Base-by-base conservation (phyloP, 2,888 invertebrate species). In the Poecilobothrus nobilitatus region DNA sequence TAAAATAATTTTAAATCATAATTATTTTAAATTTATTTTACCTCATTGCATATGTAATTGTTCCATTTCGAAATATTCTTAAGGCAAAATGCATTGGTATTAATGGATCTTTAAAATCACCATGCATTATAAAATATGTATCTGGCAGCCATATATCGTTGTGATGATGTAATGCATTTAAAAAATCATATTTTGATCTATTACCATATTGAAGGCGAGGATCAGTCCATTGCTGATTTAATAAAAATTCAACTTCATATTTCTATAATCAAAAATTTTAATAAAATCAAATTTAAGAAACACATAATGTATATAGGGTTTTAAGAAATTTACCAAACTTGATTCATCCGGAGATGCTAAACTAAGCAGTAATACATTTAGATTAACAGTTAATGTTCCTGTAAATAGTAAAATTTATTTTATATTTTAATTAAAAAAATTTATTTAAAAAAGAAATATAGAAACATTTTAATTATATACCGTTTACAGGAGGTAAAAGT, bases 121-220 rank as follows among this genome's bases (percentile, higher is more conserved):
- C 95, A 83, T 95, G 95, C 91, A 95, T 95, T 82, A 95, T 94
- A 84, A 95, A 95, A 83, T 95, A 95, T 70, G 94, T 95, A 84
- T 95, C 95, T 72, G 95, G 95, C 77, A 94, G 86, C 95, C 94
- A 95, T 80, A 95, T 91, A 79, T 92, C 89, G 80, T 92, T 90
- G 86, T 94, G 91, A 82, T 95, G 95, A 82, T 94, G 94, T 78
- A 95, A 91, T 74, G 94, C 95, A 84, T 95, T 95, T 76, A 95
- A 86, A 83, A 89, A 94, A 78, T 91, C 91, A 85, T 91, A 92
- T 78, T 89, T 88, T 75, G 92, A 92, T 81, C 91, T 91, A 83
- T 94, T 94, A 78, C 91, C 91, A 84, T 94, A 94, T 75, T 90
- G 88, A 76, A 95, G 84, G 73, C 95, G 88, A 64, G 93, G 93